Conservation (phyloP, 2,888 invertebrate species). For the Caradrina kadenii region DNA sequence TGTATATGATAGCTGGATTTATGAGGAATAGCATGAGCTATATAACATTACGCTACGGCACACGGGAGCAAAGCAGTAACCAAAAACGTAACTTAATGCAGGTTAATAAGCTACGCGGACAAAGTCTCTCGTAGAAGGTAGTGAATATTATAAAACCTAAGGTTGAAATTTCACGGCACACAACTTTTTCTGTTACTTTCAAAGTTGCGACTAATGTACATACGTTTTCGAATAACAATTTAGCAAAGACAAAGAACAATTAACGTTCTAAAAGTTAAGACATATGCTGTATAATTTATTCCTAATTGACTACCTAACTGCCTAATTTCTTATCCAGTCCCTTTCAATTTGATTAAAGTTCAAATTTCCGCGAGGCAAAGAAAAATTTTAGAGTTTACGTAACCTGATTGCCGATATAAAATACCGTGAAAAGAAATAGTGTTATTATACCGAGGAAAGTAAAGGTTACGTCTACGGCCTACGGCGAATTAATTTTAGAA, state of each 20-base stretch:
- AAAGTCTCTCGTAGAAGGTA: background rate
- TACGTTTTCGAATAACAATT: background rate
- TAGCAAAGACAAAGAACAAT: conserved; percentile 32
- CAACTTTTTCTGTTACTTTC: background rate
- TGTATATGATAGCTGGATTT: too few relatives aligned
- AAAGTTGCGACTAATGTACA: background rate
- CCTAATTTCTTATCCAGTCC: conserved; percentile 41
- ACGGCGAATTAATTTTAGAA: background rate
- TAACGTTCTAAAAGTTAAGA: conserved; percentile 32
- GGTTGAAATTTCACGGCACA: background rate
- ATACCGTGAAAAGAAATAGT: background rate
- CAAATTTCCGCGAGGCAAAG: background rate
- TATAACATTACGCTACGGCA: too few relatives aligned
- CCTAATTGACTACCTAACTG: conserved; percentile 23
- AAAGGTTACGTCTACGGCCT: background rate
- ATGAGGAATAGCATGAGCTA: too few relatives aligned
- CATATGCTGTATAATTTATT: conserved; percentile 29
- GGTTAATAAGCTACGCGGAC: too few relatives aligned
- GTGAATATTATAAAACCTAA: conserved; percentile 14
- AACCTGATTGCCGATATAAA: background rate
- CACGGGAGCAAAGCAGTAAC: too few relatives aligned
- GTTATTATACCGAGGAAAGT: background rate
- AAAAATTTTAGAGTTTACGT: background rate
- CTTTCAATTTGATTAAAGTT: conserved; percentile 43
- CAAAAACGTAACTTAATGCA: too few relatives aligned